Evolutionary conservation across 2,797 vertebrate species (phyloP).

Genomic region (Cygnus olor): DNA sequence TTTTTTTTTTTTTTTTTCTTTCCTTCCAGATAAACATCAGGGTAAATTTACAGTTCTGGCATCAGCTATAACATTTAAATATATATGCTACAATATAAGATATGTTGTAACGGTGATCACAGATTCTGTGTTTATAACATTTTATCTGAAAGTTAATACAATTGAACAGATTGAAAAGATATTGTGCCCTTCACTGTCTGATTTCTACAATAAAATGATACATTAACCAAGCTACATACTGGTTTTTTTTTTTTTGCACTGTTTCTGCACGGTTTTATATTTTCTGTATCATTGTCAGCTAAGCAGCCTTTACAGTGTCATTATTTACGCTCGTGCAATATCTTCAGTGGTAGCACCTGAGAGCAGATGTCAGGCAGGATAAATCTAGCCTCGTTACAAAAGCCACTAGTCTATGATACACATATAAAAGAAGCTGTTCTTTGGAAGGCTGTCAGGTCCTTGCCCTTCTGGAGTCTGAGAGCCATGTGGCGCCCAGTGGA

Average conservation of each 20-base stretch:
- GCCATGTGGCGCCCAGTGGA: not conserved
- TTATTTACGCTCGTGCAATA: not conserved
- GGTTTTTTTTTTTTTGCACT: not conserved
- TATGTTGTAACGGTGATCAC: not conserved
- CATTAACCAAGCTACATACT: not conserved
- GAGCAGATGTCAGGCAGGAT: not conserved
- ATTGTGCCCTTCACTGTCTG: not conserved
- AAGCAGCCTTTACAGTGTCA: not conserved
- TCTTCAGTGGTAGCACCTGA: not conserved
- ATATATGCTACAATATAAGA: not conserved
- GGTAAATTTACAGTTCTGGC: not conserved
- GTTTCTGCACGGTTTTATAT: not conserved
- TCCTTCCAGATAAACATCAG: not conserved
- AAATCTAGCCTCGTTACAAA: not conserved
- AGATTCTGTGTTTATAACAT: not conserved
- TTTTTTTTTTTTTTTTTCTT: not conserved
- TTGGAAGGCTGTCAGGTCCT: not conserved
- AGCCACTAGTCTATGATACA: not conserved
- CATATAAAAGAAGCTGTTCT: not conserved
- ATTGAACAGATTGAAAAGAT: constrained; percentile 3
- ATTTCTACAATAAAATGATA: constrained; percentile 1
- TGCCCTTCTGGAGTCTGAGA: not conserved
- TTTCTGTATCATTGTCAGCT: not conserved
- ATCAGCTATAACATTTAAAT: not conserved
- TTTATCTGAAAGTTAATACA: not conserved